Conservation (phyloP, 2,113 vertebrate genomes). For the Brachionichthys hirsutus region DNA sequence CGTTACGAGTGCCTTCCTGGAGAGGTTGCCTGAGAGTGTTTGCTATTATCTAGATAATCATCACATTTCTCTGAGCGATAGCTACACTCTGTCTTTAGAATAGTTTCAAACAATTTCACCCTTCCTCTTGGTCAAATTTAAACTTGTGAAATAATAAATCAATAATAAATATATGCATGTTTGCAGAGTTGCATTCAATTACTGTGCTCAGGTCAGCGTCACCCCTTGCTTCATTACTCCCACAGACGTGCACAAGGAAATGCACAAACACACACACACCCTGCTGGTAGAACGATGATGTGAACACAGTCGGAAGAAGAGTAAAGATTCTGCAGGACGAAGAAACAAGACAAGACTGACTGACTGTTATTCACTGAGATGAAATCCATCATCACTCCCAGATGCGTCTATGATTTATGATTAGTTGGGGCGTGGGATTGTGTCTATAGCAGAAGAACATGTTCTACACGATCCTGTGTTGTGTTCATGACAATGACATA, state of each 20-base stretch:
- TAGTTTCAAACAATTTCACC: too few species aligned
- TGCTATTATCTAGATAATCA: too few species aligned
- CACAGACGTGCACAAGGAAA: conserved; percentile 38
- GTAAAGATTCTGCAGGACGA: conserved; percentile 23
- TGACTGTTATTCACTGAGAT: conserved; percentile 55
- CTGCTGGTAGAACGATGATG: not conserved
- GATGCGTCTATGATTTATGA: conserved; percentile 58
- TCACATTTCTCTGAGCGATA: too few species aligned
- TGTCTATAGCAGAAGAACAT: conserved; percentile 26
- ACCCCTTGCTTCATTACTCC: conserved; percentile 63
- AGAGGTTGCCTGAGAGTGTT: too few species aligned
- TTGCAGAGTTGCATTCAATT: too few species aligned
- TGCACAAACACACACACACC: conserved; percentile 11
- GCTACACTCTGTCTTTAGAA: too few species aligned
- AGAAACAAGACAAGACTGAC: conserved; percentile 34
- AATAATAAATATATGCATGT: too few species aligned
- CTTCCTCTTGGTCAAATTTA: too few species aligned
- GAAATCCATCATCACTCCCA: conserved; percentile 64
- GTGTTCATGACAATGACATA: conserved; percentile 45
- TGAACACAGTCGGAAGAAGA: conserved; percentile 42
- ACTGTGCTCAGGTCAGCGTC: conserved; percentile 56
- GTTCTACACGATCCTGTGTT: conserved; percentile 29
- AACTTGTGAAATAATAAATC: too few species aligned
- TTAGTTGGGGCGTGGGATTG: conserved; percentile 42
- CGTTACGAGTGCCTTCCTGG: too few species aligned